phyloP scores from a whole-genome alignment of 2,797 vertebrate species.

The Coracias cyanogaster region DNA sequence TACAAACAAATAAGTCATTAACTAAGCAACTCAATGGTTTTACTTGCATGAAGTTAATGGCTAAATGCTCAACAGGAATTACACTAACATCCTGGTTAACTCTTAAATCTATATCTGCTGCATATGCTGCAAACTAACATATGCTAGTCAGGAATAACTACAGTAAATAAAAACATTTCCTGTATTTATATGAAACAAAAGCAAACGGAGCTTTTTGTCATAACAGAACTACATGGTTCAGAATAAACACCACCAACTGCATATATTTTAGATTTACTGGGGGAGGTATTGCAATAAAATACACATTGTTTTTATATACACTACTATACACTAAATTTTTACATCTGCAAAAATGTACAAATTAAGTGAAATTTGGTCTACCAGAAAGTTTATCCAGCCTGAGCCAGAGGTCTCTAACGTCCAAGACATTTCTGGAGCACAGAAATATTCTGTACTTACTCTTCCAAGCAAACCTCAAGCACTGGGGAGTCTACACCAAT shows the following conservation, averaged over 20 bases:
- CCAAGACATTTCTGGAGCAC: background rate
- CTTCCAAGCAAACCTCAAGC: background rate
- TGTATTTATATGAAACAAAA: conserved; percentile 14
- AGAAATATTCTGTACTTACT: background rate
- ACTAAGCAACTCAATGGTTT: conserved; percentile 68
- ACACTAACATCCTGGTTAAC: conserved; percentile 57
- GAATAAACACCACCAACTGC: background rate
- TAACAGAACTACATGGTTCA: background rate
- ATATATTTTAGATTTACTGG: background rate
- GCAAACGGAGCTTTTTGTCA: background rate
- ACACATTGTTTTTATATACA: background rate
- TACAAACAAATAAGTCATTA: conserved; percentile 77
- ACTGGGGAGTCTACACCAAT: background rate
- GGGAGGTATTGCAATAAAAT: background rate
- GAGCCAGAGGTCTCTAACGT: background rate
- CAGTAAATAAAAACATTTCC: background rate
- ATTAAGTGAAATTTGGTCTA: background rate
- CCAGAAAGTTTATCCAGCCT: background rate
- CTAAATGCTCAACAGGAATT: conserved; percentile 63
- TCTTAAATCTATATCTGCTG: conserved; percentile 45
- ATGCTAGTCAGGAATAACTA: background rate
- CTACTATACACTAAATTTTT: background rate
- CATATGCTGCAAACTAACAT: background rate
- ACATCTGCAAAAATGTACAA: background rate
- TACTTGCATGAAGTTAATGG: conserved; percentile 63